Conservation (phyloP, 2,797 vertebrate genomes). For the Mus spretus region DNA sequence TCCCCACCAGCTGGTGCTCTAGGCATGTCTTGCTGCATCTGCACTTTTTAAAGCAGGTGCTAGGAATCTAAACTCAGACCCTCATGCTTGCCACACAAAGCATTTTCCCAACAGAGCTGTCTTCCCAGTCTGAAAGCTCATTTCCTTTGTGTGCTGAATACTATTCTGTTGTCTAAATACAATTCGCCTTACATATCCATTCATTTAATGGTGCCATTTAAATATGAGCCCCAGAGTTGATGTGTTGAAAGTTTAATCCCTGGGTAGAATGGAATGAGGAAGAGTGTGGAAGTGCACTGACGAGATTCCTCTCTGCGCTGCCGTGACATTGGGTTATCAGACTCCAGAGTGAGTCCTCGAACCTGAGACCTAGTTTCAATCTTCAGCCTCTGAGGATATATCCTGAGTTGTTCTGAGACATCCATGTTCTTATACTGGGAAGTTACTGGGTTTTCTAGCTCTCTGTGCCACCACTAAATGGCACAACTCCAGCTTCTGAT, state of each 20-base stretch:
- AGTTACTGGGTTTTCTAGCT: not conserved
- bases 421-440: not conserved
- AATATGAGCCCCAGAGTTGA: not conserved
- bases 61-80: not conserved
- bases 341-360: not conserved
- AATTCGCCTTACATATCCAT: not conserved
- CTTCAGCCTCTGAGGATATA: no score
- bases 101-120: not conserved
- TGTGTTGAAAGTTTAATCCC: not conserved
- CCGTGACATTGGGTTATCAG: not conserved
- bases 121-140: not conserved
- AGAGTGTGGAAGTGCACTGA: no score
- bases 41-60: not conserved
- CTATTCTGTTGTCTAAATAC: not conserved
- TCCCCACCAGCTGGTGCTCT: not conserved
- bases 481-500: not conserved
- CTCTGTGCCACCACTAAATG: fast-evolving
- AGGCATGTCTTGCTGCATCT: not conserved
- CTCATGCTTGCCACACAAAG: not conserved
- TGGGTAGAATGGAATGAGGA: not conserved
- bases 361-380: not conserved
- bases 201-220: not conserved
- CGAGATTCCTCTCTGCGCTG: no score
- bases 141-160: not conserved
- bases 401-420: not conserved